Base-by-base conservation (phyloP, 2,888 invertebrate species). In the Oscheius sp. region DNA sequence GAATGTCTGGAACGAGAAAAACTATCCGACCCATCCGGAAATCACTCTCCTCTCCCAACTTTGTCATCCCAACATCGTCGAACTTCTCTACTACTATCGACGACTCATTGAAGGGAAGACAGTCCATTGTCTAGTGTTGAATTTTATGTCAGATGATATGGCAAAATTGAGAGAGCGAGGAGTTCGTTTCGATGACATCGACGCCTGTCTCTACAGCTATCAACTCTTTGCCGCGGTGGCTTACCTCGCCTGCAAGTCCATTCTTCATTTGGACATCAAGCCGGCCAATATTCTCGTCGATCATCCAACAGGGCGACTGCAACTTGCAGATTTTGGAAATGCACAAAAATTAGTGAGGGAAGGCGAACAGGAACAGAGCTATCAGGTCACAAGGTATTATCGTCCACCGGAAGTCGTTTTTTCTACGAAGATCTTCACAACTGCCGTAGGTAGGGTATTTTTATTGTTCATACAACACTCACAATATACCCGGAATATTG, bases 321-420 rank as follows among this genome's bases (percentile, higher is more conserved):
- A 82, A 67, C 49, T 83, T 38, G 78, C 76, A 1, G 83, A 83
- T 61, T 83, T 82, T 49, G 83, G 83, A 4, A 81, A 78, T 38
- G 80, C 83, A 0, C 67, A 74, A 57, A 66, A 68, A 6, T 64
- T 69, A 2, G 63, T 70, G 0, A 50, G 30, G 2, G 30, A 44
- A 12, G 44, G 28, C 14, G 5, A 24, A 26, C 66, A 59, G 2
- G 67, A 66, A 0, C 51, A 56, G 24, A 44, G 77, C 8, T 83
- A 83, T 63, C 82, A 79, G 64, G 75, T 75, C 14, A 81, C 83
- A 8, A 70, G 83, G 12, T 81, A 75, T 68, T 83, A 83, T 56
- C 72, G 83, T 20, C 80, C 83, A 0, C 82, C 83, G 1, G 83
- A 83, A 54, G 67, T 83, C 2, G 68, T 83, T 17, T 83, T 83